Conservation (phyloP, 2,888 invertebrate species). For the Cryptocephalus primarius region DNA sequence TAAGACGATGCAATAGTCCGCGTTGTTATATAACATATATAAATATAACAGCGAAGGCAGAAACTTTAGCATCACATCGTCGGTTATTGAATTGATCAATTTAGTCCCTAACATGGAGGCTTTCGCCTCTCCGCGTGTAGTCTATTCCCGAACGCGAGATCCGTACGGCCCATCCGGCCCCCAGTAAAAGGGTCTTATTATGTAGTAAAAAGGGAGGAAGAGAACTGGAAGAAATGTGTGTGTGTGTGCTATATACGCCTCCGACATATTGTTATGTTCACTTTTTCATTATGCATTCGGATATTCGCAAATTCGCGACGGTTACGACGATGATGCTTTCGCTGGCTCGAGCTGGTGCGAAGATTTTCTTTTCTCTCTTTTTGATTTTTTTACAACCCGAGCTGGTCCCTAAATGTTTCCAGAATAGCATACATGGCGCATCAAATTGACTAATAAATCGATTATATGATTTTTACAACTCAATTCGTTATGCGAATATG, state of each 20-base stretch:
- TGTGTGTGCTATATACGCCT: conserved; percentile 30
- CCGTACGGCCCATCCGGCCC: conserved; percentile 34
- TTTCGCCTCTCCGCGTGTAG: conserved; percentile 24
- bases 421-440: no score
- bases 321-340: conserved; percentile 2
- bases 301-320: conserved; percentile 20
- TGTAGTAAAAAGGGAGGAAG: conserved; percentile 34
- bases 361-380: no score
- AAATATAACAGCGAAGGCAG: conserved; percentile 35
- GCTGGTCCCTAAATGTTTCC: no score
- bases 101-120: conserved; percentile 35
- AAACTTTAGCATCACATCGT: conserved; percentile 36
- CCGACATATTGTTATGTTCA: conserved; percentile 37
- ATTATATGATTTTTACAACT: no score
- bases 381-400: no score
- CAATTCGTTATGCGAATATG: no score
- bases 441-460: no score
- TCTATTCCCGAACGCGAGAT: conserved; percentile 31
- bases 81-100: conserved; percentile 41
- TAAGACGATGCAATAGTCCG: background rate
- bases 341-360: no score
- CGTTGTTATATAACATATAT: conserved; percentile 8
- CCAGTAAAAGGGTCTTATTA: conserved; percentile 35
- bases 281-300: conserved; percentile 31
- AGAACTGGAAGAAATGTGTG: conserved; percentile 35